Conservation (phyloP, 2,113 vertebrate genomes). For the Colaptes auratus region DNA sequence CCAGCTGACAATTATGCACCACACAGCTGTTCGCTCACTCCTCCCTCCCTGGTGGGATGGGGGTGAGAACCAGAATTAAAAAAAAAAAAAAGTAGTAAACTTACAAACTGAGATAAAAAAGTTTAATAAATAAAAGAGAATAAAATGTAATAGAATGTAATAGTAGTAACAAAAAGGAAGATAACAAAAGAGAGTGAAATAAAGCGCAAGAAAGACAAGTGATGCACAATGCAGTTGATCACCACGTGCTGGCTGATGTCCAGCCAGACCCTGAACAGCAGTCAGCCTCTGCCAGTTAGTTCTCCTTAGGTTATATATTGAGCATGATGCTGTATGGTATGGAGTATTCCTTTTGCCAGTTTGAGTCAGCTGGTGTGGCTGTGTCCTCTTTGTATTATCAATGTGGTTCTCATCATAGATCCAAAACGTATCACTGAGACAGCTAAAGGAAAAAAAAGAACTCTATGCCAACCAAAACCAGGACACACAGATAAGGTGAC, state of each 20-base stretch:
- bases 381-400: background rate
- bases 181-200: background rate
- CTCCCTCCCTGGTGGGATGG: background rate
- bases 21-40: background rate
- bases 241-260: background rate
- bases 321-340: background rate
- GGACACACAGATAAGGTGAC: background rate
- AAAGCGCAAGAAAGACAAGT: background rate
- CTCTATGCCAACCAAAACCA: background rate
- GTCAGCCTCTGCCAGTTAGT: background rate
- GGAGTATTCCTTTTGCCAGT: background rate
- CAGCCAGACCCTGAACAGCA: background rate
- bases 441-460: background rate
- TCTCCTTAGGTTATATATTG: no score
- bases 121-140: background rate
- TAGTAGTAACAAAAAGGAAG: background rate
- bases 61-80: background rate
- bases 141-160: background rate
- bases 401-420: background rate
- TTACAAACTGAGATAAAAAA: background rate
- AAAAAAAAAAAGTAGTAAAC: background rate
- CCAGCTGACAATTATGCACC: background rate
- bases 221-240: background rate
- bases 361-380: background rate
- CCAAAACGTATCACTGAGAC: background rate